Conservation (phyloP, 35 echinoderm and acorn worm genomes). For the Nesometra sesokonis region DNA sequence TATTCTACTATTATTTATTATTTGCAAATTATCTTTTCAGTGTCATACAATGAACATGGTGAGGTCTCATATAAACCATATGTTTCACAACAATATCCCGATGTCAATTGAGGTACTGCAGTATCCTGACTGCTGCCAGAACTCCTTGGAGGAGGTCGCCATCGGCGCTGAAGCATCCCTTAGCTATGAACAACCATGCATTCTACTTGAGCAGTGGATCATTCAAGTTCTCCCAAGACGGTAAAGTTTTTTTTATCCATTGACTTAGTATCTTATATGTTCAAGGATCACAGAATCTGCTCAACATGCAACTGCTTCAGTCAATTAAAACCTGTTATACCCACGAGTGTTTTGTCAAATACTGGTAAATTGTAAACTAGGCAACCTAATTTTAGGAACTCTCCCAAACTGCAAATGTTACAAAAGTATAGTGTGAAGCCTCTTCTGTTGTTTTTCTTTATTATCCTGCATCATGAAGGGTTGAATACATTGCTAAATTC, state of each 20-base stretch:
- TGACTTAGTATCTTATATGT: no score
- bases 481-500: no score
- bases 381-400: no score
- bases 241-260: background rate
- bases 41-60: conserved; percentile 69
- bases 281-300: no score
- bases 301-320: no score
- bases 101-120: conserved; percentile 88
- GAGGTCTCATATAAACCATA: conserved; percentile 52
- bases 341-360: no score
- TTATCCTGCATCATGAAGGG: no score
- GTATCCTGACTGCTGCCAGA: conserved; percentile 79
- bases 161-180: conserved; percentile 38
- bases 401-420: no score
- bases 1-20: background rate
- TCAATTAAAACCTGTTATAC: no score
- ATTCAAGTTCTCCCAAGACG: conserved; percentile 82
- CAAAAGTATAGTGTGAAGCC: no score
- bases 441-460: no score
- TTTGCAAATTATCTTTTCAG: conserved; percentile 19
- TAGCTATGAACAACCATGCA: conserved; percentile 12
- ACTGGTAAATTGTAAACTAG: no score
- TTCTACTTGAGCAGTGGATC: conserved; percentile 87
- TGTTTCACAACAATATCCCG: conserved; percentile 86
- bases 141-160: conserved; percentile 28